Base-by-base conservation (phyloP, 2,797 vertebrate species). In the Synanceia verrucosa region DNA sequence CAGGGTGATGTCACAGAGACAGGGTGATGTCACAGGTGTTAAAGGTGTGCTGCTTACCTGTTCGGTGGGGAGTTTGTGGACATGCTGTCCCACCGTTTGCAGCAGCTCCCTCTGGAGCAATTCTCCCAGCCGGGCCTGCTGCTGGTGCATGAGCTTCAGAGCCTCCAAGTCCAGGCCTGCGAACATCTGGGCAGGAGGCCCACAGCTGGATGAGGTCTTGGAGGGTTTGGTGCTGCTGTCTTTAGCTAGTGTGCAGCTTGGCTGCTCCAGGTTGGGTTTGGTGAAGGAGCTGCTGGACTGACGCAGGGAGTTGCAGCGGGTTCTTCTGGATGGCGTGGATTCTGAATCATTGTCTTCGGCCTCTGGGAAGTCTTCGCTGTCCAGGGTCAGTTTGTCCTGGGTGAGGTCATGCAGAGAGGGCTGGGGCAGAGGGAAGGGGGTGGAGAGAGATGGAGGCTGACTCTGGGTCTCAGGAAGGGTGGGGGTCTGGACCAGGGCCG, bases 381-480 rank as follows among this genome's bases (percentile, higher is more conserved):
- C 95, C 67, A 99, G 89, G 4, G 92, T 93, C 52, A 99, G 91
- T 81, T 98, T 99, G 90, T 99, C 97, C 92, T 99, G 98, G 1
- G 98, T 97, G 55, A 99, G 94, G 92, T 99, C 98, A 39, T 98
- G 98, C 68, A 97, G 93, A 0, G 97, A 99, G 9, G 98, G 98
- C 69, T 99, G 98, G 33, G 97, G 95, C 56, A 96, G 86, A 1
- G 92, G 71, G 90, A 95, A 96, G 47, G 95, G 90, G 66, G 70
- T 29, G 28, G 82, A 19, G 43, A 87, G 33, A 0, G 81, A 33
- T 0, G 55, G 46, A 0, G 0, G 87, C 91, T 19, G 95, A 92
- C 9, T 18, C 91, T 89, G 89, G 80, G 93, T 75, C 87, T 91
- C 33, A 23, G 83, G 91, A 80, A 94, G 84, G 86, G 93, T 67